phyloP scores from a whole-genome alignment of 2,797 vertebrate genomes.

The Diplodus puntazzo region DNA sequence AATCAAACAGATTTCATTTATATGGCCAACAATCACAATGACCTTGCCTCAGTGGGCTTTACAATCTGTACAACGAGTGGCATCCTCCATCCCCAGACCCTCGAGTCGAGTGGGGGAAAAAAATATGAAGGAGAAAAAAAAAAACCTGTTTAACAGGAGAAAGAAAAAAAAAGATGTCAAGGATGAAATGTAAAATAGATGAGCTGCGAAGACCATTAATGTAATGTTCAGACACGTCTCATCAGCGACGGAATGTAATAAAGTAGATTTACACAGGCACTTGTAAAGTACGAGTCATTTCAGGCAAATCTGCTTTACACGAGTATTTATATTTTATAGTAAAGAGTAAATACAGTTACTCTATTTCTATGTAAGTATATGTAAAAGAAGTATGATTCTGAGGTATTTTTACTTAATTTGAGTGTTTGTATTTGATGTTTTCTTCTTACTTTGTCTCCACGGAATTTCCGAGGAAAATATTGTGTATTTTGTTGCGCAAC shows the following conservation, averaged over 20 bases:
- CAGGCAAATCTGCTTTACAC: not conserved
- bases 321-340: not conserved
- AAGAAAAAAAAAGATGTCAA: not conserved
- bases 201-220: not conserved
- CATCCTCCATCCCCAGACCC: too few species aligned
- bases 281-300: not conserved
- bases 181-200: not conserved
- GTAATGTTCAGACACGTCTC: not conserved
- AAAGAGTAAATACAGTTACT: not conserved
- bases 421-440: not conserved
- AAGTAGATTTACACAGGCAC: not conserved
- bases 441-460: not conserved
- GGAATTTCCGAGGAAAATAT: not conserved
- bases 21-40: too few species aligned
- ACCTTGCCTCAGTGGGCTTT: too few species aligned
- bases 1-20: too few species aligned
- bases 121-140: too few species aligned
- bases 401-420: not conserved
- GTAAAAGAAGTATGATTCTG: not conserved
- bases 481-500: not conserved
- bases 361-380: too few species aligned
- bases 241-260: not conserved
- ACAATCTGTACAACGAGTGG: too few species aligned
- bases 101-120: too few species aligned
- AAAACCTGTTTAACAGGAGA: too few species aligned